phyloP scores from a whole-genome alignment of 2,113 vertebrate species.

The Pelecanoides urinatrix region DNA sequence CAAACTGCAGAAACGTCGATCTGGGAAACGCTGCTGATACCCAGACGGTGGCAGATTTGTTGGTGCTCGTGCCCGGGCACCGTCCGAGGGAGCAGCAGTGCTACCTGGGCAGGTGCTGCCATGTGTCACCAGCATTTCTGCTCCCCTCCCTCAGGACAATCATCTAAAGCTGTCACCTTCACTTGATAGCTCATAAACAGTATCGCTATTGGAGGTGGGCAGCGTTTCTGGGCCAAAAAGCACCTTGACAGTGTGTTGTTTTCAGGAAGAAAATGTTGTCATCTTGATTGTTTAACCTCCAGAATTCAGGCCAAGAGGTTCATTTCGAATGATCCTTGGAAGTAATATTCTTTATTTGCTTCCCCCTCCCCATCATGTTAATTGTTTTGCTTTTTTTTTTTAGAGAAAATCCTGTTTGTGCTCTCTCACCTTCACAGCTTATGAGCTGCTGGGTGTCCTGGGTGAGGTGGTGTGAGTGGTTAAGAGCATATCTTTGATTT shows the following conservation, averaged over 20 bases:
- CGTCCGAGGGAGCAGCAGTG: neutral
- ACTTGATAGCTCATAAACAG: neutral
- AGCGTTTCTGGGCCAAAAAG: neutral
- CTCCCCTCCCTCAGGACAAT: neutral
- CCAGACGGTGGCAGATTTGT: neutral
- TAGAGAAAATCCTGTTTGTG: neutral
- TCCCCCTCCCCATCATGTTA: neutral
- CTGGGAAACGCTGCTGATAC: neutral
- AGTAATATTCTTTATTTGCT: neutral
- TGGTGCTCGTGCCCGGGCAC: neutral
- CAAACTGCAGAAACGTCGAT: neutral
- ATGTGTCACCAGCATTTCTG: neutral
- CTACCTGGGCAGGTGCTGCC: neutral
- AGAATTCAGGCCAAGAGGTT: neutral
- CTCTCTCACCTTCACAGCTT: neutral
- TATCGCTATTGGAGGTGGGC: neutral
- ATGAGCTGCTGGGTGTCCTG: rapidly evolving
- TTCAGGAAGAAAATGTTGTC: neutral
- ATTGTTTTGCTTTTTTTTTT: neutral
- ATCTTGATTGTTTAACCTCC: neutral
- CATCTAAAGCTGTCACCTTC: neutral
- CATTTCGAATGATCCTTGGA: neutral
- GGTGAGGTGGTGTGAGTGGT: neutral
- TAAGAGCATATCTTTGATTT: neutral
- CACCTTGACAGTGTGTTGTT: neutral